phyloP scores from a whole-genome alignment of 2,888 invertebrate species.

The Fragum whitleyi region DNA sequence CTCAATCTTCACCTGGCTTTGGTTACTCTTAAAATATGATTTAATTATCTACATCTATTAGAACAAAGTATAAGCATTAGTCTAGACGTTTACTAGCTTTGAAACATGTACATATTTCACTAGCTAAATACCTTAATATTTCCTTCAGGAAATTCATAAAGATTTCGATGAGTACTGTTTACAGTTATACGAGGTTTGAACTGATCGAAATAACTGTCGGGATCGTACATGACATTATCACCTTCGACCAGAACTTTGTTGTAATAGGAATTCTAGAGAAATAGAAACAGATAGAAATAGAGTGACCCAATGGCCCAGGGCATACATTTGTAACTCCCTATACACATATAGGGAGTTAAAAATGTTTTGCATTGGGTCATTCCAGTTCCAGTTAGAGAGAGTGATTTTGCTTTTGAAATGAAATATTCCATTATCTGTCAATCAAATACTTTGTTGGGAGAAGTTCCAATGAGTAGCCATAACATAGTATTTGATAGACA shows the following conservation, averaged over 20 bases:
- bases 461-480: no score
- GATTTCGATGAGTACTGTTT: constrained; percentile 62
- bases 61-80: background rate
- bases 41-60: background rate
- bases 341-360: no score
- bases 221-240: background rate
- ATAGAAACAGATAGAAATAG: background rate
- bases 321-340: no score
- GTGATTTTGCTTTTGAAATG: no score
- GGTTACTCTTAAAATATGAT: no score
- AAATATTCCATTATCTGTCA: no score
- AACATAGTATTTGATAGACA: no score
- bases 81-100: background rate
- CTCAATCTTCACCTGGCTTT: no score
- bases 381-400: no score
- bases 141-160: constrained; percentile 61
- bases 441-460: no score
- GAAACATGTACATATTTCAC: background rate
- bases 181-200: constrained; percentile 60
- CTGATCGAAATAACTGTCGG: constrained; percentile 45
- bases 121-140: constrained; percentile 49
- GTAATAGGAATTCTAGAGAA: constrained; percentile 54
- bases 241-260: constrained; percentile 58
- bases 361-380: no score
- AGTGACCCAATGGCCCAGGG: background rate